Base-by-base conservation (phyloP, 2,888 invertebrate genomes). In the Pseudolycoriella hygida region DNA sequence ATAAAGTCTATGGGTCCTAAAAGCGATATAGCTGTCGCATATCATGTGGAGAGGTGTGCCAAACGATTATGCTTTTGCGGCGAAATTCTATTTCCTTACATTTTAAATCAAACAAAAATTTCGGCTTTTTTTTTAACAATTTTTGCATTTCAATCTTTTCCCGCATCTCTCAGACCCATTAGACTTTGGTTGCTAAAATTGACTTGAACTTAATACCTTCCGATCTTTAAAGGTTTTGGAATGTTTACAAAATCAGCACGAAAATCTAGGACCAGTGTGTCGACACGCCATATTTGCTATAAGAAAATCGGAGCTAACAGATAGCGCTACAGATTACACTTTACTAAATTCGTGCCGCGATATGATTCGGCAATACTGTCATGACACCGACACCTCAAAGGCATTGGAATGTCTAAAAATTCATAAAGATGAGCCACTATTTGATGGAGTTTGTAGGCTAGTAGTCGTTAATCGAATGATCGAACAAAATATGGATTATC, bases 381-480 rank as follows among this genome's bases (percentile, higher is more conserved):
- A 76, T 40, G 76, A 77, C 51, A 73, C 74, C 6, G 80, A 84
- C 51, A 70, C 74, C 20, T 66, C 77, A 2, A 76, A 77, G 48
- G 70, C 83, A 39, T 67, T 89, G 20, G 78, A 80, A 49, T 89
- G 89, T 59, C 68, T 89, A 12, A 87, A 86, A 69, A 71, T 69
- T 48, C 76, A 82, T 58, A 82, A 80, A 55, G 80, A 87, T 56
- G 78, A 85, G 55, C 67, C 72, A 1, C 73, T 74, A 17, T 93
- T 93, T 64, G 85, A 86, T 59, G 74, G 78, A 46, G 80, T 80
- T 50, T 96, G 94, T 59, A 80, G 82, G 57, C 67, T 77, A 45
- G 75, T 92, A 15, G 81, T 94, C n/a, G 72, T 85, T 1, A 81
- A 84, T 57, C 74, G 93, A 53, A 81, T 92, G 76, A 80, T 88